Evolutionary conservation across 2,113 vertebrate species (phyloP), one percentile per base, ranked within the genome.

Genomic region (Megaleporinus macrocephalus): DNA sequence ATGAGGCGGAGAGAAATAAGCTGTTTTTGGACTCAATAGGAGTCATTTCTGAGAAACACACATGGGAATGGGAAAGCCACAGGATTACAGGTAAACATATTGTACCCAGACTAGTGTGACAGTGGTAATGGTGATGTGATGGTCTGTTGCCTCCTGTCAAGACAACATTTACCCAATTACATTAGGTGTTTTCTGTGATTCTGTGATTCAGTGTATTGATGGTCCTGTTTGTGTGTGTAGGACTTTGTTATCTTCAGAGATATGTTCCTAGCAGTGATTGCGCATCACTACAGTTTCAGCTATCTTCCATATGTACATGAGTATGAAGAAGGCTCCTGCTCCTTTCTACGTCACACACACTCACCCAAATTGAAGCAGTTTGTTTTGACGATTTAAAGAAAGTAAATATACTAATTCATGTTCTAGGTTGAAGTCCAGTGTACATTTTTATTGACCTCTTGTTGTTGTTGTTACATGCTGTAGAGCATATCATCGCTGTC

Each of bases 41-140:
- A 0, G 88, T 99, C 55, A 98, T 99, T 90, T 98, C 97, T 81
- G 95, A 99, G 84, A 94, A 93, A 53, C 94, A 83, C 36, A 97
- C 96, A 0, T 98, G 97, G 97, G 97, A 98, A 29, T 99, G 98
- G 97, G 90, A 96, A 14, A 98, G 93, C 15, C 99, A 44, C 97
- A 99, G 94, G 98, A 98, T 16, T 99, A 44, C 97, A 99, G 94
- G 98, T 98, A 89, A 84, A 83, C 0, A 78, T 0, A 12, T 49
- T 26, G 1, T 26, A 27, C 44, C 2, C 5, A 13, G 3, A 27
- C 20, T 11, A 47, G 33, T 22, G 22, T 41, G n/a, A n/a, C n/a
- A n/a, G n/a, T n/a, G n/a, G n/a, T n/a, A n/a, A 63, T 29, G 61
- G 15, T 15, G 15, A 14, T 29, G 1, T n/a, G 36, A 4, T 36